Base-by-base conservation (phyloP, 2,797 vertebrate genomes). In the Choloepus didactylus region DNA sequence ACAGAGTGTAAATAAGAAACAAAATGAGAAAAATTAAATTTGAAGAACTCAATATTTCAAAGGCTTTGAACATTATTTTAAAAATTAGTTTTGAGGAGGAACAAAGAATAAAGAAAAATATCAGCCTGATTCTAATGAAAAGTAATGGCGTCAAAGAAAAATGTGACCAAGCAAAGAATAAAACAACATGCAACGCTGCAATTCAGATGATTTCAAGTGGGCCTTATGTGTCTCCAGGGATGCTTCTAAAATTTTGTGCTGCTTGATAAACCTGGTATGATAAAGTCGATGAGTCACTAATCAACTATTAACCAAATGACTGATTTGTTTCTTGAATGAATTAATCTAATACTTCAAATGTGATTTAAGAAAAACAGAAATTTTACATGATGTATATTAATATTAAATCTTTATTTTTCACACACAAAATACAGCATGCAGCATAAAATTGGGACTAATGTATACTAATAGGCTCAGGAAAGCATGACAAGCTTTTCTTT, bases 1-100 rank as follows among this genome's bases (percentile, higher is more conserved):
- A 96, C 38, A 80, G 79, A 95, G 84, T 97, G 98, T 96, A 98
- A 98, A 98, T 95, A 98, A 97, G 89, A 87, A 97, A 97, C 93
- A 97, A 96, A 98, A 97, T 97, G 79, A 97, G 90, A 81, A 97
- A 97, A 94, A 97, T 94, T 93, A 69, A 98, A 97, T 97, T 94
- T 70, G 18, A 93, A 29, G 0, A 72, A 97, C 93, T 97, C 96
- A 70, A 51, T 93, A 96, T 97, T 97, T 98, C 95, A 97, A 91
- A 89, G 89, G 84, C 66, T 59, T 94, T 89, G 79, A 96, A 75
- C 3, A 88, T 95, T 96, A 95, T 59, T 95, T 92, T 84, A 97
- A 97, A 97, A 93, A 89, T 91, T 73, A 90, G 46, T 96, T 96
- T 79, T 87, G 41, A 86, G 44, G 80, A 79, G 59, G 93, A 6